phyloP scores from a whole-genome alignment of 2,888 invertebrate genomes.

The Pachycephus smyrnensis region DNA sequence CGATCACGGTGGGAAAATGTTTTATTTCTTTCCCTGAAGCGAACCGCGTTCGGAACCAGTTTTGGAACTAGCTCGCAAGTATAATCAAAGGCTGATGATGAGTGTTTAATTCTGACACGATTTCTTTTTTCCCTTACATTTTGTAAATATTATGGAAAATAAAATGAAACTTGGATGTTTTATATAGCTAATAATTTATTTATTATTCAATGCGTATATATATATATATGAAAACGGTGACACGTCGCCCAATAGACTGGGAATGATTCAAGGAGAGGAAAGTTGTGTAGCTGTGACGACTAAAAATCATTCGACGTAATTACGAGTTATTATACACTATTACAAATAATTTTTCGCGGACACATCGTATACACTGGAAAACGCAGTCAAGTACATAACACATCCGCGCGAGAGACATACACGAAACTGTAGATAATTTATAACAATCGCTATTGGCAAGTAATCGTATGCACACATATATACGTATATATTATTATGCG shows the following conservation, averaged over 20 bases:
- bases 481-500: slow-evolving; percentile 10
- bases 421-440: slow-evolving; percentile 62
- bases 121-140: slow-evolving; percentile 41
- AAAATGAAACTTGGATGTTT: slow-evolving; percentile 52
- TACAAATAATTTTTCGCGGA: background rate
- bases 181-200: slow-evolving; percentile 63
- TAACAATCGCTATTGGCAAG: slow-evolving; percentile 64
- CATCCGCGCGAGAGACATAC: slow-evolving; percentile 32
- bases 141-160: slow-evolving; percentile 58
- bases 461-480: slow-evolving; percentile 52
- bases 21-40: background rate
- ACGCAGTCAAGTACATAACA: background rate
- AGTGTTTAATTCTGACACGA: slow-evolving; percentile 42
- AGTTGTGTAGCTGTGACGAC: background rate
- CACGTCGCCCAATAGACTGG: background rate
- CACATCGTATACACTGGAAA: background rate
- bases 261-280: background rate
- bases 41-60: background rate
- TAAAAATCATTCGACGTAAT: background rate
- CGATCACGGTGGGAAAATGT: background rate
- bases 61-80: slow-evolving; percentile 3
- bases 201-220: slow-evolving; percentile 46
- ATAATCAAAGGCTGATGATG: slow-evolving; percentile 35
- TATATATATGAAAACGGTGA: background rate
- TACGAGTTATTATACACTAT: background rate